Evolutionary conservation across 2,888 invertebrate genomes (phyloP), one percentile per base, ranked within the genome.

Genomic region (Macaria notata): DNA sequence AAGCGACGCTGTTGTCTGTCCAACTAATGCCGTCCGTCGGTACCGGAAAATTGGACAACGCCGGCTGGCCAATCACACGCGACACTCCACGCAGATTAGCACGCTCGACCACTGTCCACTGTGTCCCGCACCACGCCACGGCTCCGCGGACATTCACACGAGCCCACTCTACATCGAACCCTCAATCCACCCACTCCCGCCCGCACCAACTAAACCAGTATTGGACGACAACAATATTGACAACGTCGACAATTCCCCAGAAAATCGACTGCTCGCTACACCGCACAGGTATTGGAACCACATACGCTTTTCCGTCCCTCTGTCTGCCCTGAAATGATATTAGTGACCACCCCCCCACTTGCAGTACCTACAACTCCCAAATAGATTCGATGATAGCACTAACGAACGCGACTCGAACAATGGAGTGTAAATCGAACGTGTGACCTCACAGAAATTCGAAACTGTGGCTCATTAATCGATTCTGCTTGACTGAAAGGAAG

Each of bases 81-180:
- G 87, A 88, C 88, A 86, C 87, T 85, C 88, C 77, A 86, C 85
- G 85, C 87, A 89, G 88, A 91, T 91, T 90, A 88, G 90, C 84
- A 80, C 82, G 81, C 77, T 86, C 84, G 76, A 76, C 83, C 84
- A 83, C 79, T 79, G 79, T 75, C 79, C 79, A 78, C 80, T 79
- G 72, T 68, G 72, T 72, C 71, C 73, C 61, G 70, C 69, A 79
- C 76, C 68, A 72, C 74, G 72, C 69, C 61, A 72, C 72, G 67
- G 38, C 51, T 5, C 61, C 71, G 68, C 77, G 81, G 84, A 83
- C 83, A 83, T 84, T 76, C 75, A 75, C 81, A 81, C 73, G 78
- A 72, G 67, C 71, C 70, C 75, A 75, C 75, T 75, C 70, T 86
- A 79, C 87, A 88, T 85, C 77, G 88, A 83, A 77, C 80, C 75